Conservation (phyloP, 2,888 invertebrate species). For the Acrobasis suavella region DNA sequence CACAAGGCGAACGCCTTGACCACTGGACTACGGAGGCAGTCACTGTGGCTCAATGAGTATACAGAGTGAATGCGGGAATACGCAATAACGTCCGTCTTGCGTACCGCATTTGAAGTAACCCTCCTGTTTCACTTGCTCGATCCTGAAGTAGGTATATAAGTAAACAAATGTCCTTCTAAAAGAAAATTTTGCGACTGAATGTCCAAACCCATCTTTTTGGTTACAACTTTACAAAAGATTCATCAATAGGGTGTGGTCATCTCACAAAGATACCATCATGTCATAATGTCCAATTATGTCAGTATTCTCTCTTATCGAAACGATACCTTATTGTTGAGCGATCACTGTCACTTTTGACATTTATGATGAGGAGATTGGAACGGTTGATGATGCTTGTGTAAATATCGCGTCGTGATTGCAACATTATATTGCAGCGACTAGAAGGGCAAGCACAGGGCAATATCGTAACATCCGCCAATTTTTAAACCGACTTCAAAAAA, state of each 20-base stretch:
- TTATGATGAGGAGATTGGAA: slow-evolving; percentile 9
- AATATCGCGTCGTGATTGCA: slow-evolving; percentile 2
- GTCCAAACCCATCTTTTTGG: neutral
- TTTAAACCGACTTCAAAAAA: neutral
- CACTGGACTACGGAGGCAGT: no score
- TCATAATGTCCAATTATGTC: slow-evolving; percentile 18
- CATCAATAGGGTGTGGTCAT: slow-evolving; percentile 2
- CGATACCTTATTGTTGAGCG: slow-evolving; percentile 15
- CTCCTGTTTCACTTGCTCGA: no score
- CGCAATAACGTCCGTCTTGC: no score
- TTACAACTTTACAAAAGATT: neutral
- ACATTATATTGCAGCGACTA: neutral
- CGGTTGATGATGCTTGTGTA: slow-evolving; percentile 3
- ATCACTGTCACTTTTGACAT: slow-evolving; percentile 15
- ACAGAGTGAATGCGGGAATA: no score
- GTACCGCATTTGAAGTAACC: no score
- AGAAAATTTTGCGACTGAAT: neutral
- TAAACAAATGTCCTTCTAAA: neutral
- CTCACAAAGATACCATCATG: slow-evolving; percentile 1
- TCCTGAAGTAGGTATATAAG: no score
- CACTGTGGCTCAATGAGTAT: no score
- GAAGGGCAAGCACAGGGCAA: neutral
- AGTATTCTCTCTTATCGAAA: slow-evolving; percentile 9
- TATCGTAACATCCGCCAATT: slow-evolving; percentile 1
- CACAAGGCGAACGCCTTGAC: no score